These are phyloP conservation scores for Colletes latitarsis DNA, from an alignment of 1,140 invertebrate species.

Conservation along the genomic window DNA sequence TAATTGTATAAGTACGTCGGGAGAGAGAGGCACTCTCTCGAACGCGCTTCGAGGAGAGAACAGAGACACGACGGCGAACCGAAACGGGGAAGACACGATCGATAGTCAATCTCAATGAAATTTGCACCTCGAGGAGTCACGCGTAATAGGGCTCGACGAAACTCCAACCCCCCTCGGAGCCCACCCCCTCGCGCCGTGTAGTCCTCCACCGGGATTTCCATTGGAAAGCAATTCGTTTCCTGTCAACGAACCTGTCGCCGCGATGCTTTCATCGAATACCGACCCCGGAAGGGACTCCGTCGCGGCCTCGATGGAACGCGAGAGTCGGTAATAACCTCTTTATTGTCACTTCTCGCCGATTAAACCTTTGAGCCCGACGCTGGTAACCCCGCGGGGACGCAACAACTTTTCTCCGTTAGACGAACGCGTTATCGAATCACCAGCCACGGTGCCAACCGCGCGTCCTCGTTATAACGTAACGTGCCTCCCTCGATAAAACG, in stretches of 20 bases:
- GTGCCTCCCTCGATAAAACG: too few species aligned
- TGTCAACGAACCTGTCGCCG: slow-evolving; percentile 60
- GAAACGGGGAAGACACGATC: slow-evolving; percentile 48
- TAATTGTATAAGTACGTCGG: slow-evolving; percentile 64
- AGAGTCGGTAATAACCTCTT: slow-evolving; percentile 55
- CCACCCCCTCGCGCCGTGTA: not conserved
- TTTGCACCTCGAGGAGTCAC: slow-evolving; percentile 65
- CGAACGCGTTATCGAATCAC: too few species aligned
- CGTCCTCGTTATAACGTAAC: too few species aligned
- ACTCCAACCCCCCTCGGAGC: slow-evolving; percentile 13
- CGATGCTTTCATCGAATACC: slow-evolving; percentile 49
- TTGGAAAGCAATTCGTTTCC: slow-evolving; percentile 67
- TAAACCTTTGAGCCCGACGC: slow-evolving; percentile 17
- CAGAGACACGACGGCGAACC: not conserved
- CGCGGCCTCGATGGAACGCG: not conserved
- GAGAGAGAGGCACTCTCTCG: slow-evolving; percentile 1
- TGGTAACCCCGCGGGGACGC: not conserved
- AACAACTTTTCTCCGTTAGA: too few species aligned
- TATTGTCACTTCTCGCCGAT: slow-evolving; percentile 46
- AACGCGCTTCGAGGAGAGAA: not conserved
- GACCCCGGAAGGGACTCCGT: slow-evolving; percentile 10
- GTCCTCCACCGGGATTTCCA: slow-evolving; percentile 51
- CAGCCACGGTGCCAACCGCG: too few species aligned
- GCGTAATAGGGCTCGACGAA: slow-evolving; percentile 57
- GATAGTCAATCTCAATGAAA: slow-evolving; percentile 68